These are phyloP conservation scores for Arctia plantaginis DNA, from an alignment of 2,888 invertebrate species.

Conservation along the genomic window DNA sequence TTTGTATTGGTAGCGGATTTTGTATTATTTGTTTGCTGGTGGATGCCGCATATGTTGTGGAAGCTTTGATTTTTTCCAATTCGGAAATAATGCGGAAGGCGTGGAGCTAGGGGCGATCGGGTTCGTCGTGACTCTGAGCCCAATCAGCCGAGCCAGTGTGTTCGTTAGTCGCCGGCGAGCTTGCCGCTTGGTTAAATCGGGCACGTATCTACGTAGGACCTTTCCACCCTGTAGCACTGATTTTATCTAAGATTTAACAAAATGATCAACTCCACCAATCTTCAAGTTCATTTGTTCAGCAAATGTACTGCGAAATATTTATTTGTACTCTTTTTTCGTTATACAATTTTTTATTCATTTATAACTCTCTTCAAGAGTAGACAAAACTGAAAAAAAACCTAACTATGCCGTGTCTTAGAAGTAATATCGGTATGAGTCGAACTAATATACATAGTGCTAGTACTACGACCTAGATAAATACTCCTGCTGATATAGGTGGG, in stretches of 20 bases:
- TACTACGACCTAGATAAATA: too few relatives aligned
- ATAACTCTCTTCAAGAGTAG: not conserved
- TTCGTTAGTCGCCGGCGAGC: conserved; percentile 73
- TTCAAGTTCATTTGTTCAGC: conserved; percentile 68
- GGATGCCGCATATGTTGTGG: conserved; percentile 79
- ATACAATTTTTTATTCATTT: conserved; percentile 7
- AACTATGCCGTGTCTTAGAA: not conserved
- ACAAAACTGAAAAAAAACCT: not conserved
- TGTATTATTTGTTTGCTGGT: conserved; percentile 85
- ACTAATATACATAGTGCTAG: not conserved
- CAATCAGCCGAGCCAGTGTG: conserved; percentile 78
- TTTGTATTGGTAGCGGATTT: conserved; percentile 82
- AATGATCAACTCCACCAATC: conserved; percentile 74
- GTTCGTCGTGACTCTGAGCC: conserved; percentile 62
- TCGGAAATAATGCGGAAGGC: conserved; percentile 82
- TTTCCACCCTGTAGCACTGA: conserved; percentile 82
- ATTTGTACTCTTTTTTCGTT: conserved; percentile 30
- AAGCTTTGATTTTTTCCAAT: conserved; percentile 86
- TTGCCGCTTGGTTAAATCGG: conserved; percentile 77
- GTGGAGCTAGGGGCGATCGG: conserved; percentile 75
- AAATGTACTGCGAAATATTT: conserved; percentile 55
- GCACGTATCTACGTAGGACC: conserved; percentile 82
- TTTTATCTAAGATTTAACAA: conserved; percentile 76
- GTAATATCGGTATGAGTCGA: not conserved
- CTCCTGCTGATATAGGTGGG: too few relatives aligned